Evolutionary conservation across 2,113 vertebrate species (phyloP), one percentile per base, ranked within the genome.

Genomic region (Polypterus bichir): DNA sequence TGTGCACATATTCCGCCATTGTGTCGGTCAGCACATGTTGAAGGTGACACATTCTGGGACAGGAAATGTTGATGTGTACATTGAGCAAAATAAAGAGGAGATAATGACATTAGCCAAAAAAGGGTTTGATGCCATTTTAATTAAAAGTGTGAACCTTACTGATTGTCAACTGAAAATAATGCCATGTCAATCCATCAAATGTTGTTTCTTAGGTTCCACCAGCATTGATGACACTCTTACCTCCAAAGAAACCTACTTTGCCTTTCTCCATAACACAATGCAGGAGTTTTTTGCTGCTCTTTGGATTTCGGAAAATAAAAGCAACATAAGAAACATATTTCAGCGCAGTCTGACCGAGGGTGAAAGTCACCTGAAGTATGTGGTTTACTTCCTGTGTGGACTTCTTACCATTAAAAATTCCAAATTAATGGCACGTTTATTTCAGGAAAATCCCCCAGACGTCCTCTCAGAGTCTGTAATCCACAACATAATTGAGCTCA

Each of bases 271-370:
- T 56, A 69, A 64, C 60, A 73, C 66, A 47, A 57, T 73, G 58
- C 71, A 73, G 66, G 71, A 73, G 27, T 73, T 70, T 11, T 70
- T 68, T 54, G 65, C 62, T 53, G 71, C 66, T 6, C 44, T 73
- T 54, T 72, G 65, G 65, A 65, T 72, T 9, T 49, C 67, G 61
- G 59, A 45, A 6, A 59, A 66, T 61, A 65, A 60, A 49, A 48
- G 6, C 7, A 47, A 60, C n/a, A 69, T 65, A 59, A 68, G 62
- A 9, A 53, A 49, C 7, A 48, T 72, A 48, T 59, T 72, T 4
- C 51, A 66, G 4, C 3, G n/a, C 7, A 65, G 63, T 60, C 5
- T 45, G 44, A 70, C 59, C 44, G 63, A 65, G 7, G 54, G 66
- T 8, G n/a, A 46, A 52, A 68, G 69, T 59, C 68, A 73, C 45